Percentiles rank a stretch among this genome's conserved stretches.
These are phyloP conservation scores for Rhea pennata DNA, from an alignment of 2,113 vertebrate genomes.

Conservation along the genomic window DNA sequence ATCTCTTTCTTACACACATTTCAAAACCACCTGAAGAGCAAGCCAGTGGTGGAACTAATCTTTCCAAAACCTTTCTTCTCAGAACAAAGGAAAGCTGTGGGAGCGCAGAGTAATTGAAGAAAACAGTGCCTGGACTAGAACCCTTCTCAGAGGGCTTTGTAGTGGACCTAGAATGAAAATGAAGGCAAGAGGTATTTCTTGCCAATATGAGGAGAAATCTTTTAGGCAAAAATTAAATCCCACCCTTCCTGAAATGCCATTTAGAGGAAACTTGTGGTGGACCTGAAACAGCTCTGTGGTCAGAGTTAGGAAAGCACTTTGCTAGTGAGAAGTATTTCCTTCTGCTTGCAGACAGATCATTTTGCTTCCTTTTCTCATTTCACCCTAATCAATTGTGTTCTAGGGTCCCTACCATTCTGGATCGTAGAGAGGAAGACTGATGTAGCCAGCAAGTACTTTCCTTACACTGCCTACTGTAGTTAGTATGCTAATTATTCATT, in stretches of 20 bases:
- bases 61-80: background rate
- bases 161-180: background rate
- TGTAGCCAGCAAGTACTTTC: background rate
- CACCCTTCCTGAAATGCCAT: background rate
- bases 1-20: background rate
- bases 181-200: background rate
- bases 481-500: background rate
- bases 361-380: background rate
- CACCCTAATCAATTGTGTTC: background rate
- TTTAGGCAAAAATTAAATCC: background rate
- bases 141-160: background rate
- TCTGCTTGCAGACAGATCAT: background rate
- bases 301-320: background rate
- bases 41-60: slow-evolving; percentile 4
- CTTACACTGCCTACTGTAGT: background rate
- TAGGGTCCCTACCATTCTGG: background rate
- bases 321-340: background rate
- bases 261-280: background rate
- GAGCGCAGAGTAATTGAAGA: background rate
- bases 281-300: background rate
- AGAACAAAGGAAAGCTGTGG: background rate
- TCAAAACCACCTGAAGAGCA: background rate
- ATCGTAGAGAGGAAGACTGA: background rate
- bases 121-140: background rate
- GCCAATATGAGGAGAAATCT: background rate